These are phyloP conservation scores for Choristoneura fumiferana DNA, from an alignment of 1,140 invertebrate species.

Conservation along the genomic window DNA sequence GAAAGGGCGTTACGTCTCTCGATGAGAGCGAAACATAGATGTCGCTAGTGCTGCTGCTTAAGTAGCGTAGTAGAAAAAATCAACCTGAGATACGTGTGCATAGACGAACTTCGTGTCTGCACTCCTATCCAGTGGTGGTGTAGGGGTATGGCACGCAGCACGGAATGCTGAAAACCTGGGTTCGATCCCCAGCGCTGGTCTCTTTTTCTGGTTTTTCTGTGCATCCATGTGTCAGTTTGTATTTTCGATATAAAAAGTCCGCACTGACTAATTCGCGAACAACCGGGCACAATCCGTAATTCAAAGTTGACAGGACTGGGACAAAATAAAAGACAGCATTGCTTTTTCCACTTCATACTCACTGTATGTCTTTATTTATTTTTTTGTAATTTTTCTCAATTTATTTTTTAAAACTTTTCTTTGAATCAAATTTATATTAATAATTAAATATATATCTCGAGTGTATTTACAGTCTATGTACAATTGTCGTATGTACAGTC, in stretches of 20 bases:
- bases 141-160: no score
- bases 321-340: conserved; percentile 56
- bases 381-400: conserved; percentile 63
- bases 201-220: no score
- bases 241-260: no score
- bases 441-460: conserved; percentile 69
- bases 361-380: conserved; percentile 71
- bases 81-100: not conserved
- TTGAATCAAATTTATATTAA: conserved; percentile 73
- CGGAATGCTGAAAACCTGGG: no score
- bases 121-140: no score
- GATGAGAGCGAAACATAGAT: no score
- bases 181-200: no score
- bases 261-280: no score
- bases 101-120: conserved; percentile 20
- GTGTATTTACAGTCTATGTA: conserved; percentile 71
- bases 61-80: not conserved
- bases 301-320: conserved; percentile 38
- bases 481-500: conserved; percentile 56
- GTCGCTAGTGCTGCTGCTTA: no score
- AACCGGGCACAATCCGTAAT: no score
- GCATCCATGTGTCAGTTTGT: no score
- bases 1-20: no score
- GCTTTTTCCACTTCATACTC: conserved; percentile 71
- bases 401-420: conserved; percentile 69